A percentile compares a stretch with the other conserved stretches of the same genome.
Conservation (phyloP, 23 tunicate species). For the Corella eumyota region DNA sequence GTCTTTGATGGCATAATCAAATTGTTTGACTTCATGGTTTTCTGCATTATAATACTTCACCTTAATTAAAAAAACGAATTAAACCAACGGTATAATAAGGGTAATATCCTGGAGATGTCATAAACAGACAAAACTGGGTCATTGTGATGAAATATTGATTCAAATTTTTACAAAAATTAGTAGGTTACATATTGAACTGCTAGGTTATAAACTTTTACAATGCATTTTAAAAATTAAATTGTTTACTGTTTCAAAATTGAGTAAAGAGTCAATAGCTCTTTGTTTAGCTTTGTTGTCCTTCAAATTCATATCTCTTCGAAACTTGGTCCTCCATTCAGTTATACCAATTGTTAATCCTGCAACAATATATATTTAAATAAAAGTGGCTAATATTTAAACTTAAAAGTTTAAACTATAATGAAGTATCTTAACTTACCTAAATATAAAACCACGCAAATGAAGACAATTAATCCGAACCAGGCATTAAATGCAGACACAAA, state of each 20-base stretch:
- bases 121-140: too few relatives aligned
- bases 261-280: constrained; percentile 88
- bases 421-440: constrained; percentile 34
- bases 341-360: constrained; percentile 65
- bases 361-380: neutral
- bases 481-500: constrained; percentile 74
- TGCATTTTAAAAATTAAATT: too few relatives aligned
- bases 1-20: constrained; percentile 78
- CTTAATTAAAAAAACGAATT: constrained; percentile 14
- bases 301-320: constrained; percentile 84
- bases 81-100: too few relatives aligned
- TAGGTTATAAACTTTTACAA: too few relatives aligned
- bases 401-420: neutral
- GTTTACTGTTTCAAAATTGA: constrained; percentile 93
- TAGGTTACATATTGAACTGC: too few relatives aligned
- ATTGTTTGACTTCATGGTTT: constrained; percentile 69
- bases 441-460: constrained; percentile 54
- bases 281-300: constrained; percentile 89
- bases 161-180: too few relatives aligned
- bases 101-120: too few relatives aligned
- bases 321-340: constrained; percentile 97
- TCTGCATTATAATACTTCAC: constrained; percentile 97
- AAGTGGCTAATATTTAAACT: neutral
- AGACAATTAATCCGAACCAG: constrained; percentile 86
- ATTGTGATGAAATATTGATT: too few relatives aligned